A percentile compares a stretch with the other conserved stretches of the same genome.
Conservation (phyloP, 2,888 invertebrate species). For the Linhomoeus sp. region DNA sequence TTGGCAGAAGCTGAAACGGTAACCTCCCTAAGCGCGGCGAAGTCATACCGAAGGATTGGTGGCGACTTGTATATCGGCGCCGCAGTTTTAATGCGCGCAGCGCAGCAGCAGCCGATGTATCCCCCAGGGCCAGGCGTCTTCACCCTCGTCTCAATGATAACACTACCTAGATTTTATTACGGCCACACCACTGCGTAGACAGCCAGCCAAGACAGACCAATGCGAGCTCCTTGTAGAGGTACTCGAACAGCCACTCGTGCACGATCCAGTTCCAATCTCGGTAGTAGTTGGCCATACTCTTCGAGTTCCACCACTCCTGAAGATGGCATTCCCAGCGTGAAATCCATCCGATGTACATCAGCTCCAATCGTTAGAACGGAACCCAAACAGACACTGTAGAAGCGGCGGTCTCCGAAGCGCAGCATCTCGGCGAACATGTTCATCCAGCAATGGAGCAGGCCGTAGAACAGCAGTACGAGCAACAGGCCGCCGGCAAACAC, state of each 20-base stretch:
- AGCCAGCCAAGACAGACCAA: no score
- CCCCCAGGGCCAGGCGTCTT: no score
- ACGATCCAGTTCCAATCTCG: constrained; percentile 85
- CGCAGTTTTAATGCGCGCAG: no score
- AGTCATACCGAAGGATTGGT: no score
- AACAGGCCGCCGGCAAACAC: neutral
- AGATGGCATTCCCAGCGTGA: neutral
- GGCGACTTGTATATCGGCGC: no score
- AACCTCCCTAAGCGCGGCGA: no score
- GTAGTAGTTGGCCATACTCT: constrained; percentile 58
- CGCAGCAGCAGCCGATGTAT: no score
- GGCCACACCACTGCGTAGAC: no score
- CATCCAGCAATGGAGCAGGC: constrained; percentile 68
- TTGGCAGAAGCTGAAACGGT: constrained; percentile 24
- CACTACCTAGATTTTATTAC: no score
- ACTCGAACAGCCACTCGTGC: constrained; percentile 75
- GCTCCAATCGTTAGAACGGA: no score
- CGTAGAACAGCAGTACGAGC: constrained; percentile 57
- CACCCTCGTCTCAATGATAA: no score
- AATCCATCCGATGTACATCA: no score
- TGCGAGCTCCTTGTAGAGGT: constrained; percentile 69
- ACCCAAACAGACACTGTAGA: constrained; percentile 39
- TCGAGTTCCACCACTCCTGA: constrained; percentile 83
- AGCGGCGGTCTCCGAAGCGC: constrained; percentile 61
- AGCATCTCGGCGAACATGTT: constrained; percentile 76